Percentiles rank a stretch among this genome's conserved stretches.
Conservation (phyloP, 1,140 invertebrate species). For the Drosophila mayri region DNA sequence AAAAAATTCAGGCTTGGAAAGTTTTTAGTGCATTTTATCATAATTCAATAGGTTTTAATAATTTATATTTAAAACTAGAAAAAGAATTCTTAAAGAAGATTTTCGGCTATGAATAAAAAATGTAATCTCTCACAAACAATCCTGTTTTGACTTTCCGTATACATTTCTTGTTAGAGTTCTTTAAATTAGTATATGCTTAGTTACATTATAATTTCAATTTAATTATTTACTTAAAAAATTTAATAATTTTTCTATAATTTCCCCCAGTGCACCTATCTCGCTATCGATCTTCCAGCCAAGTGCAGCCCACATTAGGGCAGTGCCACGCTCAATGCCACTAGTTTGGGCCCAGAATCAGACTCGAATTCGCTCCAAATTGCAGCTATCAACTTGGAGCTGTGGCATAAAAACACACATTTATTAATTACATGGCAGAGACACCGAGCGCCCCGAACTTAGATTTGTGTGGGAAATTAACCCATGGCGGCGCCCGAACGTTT, state of each 20-base stretch:
- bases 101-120: neutral
- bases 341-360: constrained; percentile 22
- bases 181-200: rapidly evolving
- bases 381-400: constrained; percentile 30
- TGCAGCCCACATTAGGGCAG: constrained; percentile 67
- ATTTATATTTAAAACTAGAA: neutral
- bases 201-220: too few relatives aligned
- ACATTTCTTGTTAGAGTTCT: neutral
- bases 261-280: constrained; percentile 26
- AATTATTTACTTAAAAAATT: neutral
- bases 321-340: constrained; percentile 65
- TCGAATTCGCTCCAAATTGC: constrained; percentile 42
- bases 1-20: neutral
- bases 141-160: rapidly evolving
- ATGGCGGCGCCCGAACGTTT: constrained; percentile 34
- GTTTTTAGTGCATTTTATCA: neutral
- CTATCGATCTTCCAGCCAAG: constrained; percentile 61
- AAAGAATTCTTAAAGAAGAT: neutral
- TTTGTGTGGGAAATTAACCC: constrained; percentile 54
- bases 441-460: constrained; percentile 29
- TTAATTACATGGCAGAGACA: constrained; percentile 73
- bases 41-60: neutral
- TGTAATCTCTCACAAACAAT: neutral
- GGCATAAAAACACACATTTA: constrained; percentile 78
- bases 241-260: neutral